Conservation (phyloP, 2,113 vertebrate genomes). For the Aspidoscelis tigris region DNA sequence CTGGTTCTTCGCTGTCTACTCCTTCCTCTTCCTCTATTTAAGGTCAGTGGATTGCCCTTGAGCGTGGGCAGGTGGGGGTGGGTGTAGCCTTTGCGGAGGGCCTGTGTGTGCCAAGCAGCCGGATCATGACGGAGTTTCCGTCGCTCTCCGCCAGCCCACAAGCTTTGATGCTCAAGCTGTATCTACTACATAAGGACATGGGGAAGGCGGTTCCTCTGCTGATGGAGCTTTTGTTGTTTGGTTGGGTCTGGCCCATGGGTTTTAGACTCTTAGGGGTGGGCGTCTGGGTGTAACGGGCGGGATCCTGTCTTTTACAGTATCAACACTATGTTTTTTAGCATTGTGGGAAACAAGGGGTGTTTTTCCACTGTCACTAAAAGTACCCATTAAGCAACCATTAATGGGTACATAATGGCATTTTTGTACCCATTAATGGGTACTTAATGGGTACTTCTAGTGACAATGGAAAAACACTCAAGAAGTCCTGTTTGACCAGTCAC, state of each 20-base stretch:
- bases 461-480: too few species aligned
- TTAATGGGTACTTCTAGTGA: too few species aligned
- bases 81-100: not conserved
- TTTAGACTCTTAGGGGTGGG: not conserved
- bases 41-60: slow-evolving; percentile 77
- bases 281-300: not conserved
- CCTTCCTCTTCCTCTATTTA: slow-evolving; percentile 99
- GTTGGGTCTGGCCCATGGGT: not conserved
- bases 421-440: too few species aligned
- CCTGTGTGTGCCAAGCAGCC: not conserved
- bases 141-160: too few species aligned
- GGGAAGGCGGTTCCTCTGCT: not conserved
- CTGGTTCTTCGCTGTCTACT: slow-evolving; percentile 99
- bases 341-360: too few species aligned
- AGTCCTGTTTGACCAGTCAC: too few species aligned
- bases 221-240: not conserved
- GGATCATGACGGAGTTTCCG: too few species aligned
- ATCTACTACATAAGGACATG: not conserved
- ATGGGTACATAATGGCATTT: too few species aligned
- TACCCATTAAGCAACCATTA: too few species aligned
- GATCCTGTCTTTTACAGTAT: not conserved
- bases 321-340: too few species aligned
- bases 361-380: too few species aligned
- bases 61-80: not conserved
- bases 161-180: not conserved